Evolutionary conservation across 2,113 vertebrate species (phyloP), one percentile per base, ranked within the genome.

Genomic region (Oreocharis arfaki): DNA sequence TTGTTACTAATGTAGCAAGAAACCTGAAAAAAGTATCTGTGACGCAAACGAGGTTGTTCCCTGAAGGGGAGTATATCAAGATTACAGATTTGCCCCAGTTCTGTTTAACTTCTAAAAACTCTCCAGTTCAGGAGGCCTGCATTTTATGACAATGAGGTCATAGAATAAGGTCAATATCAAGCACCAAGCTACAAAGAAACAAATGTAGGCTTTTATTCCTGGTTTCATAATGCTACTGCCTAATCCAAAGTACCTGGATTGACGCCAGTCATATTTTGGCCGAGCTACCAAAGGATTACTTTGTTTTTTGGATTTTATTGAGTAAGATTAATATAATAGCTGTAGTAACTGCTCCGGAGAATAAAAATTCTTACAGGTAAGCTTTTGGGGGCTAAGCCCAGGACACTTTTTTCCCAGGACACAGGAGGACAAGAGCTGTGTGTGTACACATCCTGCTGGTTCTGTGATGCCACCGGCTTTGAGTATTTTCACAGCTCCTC

Each of bases 161-260:
- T 21, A 44, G 37, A 84, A 90, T 64, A 70, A 90, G 88, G 88
- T 61, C 88, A 23, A 3, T 87, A 75, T 39, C 57, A 76, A 88
- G 47, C 57, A 57, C 30, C 14, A n/a, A 18, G 39, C 52, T 91
- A 13, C 47, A 78, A 81, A 75, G 87, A 71, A 82, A 74, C 15
- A 78, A 93, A 37, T 78, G 27, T 11, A 35, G 70, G 73, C 52
- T 81, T 82, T 95, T 47, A 55, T 97, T 97, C 52, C 56, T 67
- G 73, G 55, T 95, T 93, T 96, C 73, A 33, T 93, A 94, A 89
- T 30, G 76, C 73, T 84, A 0, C 87, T 55, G 63, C 53, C 26
- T 87, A 84, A 89, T 93, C 89, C 64, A 71, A 67, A 84, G 61
- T 70, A 59, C 42, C 23, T 89, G 74, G 64, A 67, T 32, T 44